These are phyloP conservation scores for Pseudolaguvia tuberculata DNA, from an alignment of 2,113 vertebrate species.

Conservation along the genomic window DNA sequence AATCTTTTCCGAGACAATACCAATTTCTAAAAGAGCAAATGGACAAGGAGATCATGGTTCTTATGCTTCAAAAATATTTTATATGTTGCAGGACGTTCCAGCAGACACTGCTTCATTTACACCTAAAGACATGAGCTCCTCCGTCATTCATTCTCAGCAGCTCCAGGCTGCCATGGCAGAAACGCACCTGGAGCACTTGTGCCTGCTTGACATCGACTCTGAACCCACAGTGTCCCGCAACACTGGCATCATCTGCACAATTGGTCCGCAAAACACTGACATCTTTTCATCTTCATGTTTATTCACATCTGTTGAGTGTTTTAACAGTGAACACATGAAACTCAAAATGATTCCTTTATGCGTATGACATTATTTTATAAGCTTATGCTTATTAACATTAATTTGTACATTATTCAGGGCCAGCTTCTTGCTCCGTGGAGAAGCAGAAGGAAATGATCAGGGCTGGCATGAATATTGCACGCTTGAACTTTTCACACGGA, in stretches of 20 bases:
- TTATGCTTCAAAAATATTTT: neutral
- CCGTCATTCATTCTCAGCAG: slow-evolving; percentile 90
- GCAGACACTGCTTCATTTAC: slow-evolving; percentile 63
- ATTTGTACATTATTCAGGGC: slow-evolving; percentile 67
- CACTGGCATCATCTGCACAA: slow-evolving; percentile 97
- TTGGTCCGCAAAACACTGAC: slow-evolving; percentile 71
- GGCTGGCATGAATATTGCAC: slow-evolving; percentile 95
- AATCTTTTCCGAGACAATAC: neutral
- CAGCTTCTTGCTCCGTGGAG: slow-evolving; percentile 84
- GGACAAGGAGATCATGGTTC: neutral
- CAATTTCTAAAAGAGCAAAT: neutral
- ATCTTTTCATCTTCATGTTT: neutral
- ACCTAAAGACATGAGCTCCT: slow-evolving; percentile 72
- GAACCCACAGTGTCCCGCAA: slow-evolving; percentile 85
- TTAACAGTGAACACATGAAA: too few relatives aligned
- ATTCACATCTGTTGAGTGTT: neutral
- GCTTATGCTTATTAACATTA: neutral
- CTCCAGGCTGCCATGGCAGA: slow-evolving; percentile 90
- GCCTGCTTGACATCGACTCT: slow-evolving; percentile 94
- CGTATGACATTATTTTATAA: too few relatives aligned
- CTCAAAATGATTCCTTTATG: too few relatives aligned
- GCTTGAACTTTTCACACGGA: slow-evolving; percentile 97
- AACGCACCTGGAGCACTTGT: slow-evolving; percentile 92
- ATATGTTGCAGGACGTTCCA: slow-evolving; percentile 47
- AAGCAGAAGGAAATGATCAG: slow-evolving; percentile 93